A percentile compares a stretch with the other conserved stretches of the same genome.
These are phyloP conservation scores for Astur gentilis DNA, from an alignment of 2,113 vertebrate genomes.

Conservation along the genomic window DNA sequence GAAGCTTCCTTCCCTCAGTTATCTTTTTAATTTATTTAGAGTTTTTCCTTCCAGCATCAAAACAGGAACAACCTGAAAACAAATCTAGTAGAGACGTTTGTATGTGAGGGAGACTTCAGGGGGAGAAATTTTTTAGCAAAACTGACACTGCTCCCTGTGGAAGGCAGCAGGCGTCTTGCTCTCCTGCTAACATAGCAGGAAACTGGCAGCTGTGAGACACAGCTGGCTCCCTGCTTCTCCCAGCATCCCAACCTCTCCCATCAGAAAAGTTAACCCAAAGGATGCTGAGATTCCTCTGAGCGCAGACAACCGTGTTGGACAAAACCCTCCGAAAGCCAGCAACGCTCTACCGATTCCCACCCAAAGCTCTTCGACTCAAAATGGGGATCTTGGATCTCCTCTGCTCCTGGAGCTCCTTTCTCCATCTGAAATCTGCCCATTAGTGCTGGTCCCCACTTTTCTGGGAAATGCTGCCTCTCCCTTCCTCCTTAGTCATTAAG, in stretches of 20 bases:
- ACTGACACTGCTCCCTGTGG: neutral
- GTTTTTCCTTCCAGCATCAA: neutral
- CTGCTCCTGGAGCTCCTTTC: neutral
- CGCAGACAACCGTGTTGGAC: accelerated
- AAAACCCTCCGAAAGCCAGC: neutral
- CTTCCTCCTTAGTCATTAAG: neutral
- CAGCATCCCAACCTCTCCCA: neutral
- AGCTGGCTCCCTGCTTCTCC: conserved; percentile 1
- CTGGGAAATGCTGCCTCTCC: neutral
- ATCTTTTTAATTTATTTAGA: neutral
- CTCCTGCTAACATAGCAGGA: neutral
- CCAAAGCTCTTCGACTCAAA: neutral
- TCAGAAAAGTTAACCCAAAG: neutral
- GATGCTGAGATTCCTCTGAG: neutral
- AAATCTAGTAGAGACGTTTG: neutral
- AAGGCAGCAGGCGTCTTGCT: neutral
- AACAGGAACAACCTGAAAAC: neutral
- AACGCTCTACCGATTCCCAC: accelerated
- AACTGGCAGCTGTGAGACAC: neutral
- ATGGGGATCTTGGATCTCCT: neutral
- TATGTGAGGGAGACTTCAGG: neutral
- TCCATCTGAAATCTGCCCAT: neutral
- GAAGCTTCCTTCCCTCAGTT: neutral
- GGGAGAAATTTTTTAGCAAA: neutral
- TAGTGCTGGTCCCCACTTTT: neutral